These are phyloP conservation scores for Asbolus verrucosus DNA, from an alignment of 1,140 invertebrate genomes.

Conservation along the genomic window DNA sequence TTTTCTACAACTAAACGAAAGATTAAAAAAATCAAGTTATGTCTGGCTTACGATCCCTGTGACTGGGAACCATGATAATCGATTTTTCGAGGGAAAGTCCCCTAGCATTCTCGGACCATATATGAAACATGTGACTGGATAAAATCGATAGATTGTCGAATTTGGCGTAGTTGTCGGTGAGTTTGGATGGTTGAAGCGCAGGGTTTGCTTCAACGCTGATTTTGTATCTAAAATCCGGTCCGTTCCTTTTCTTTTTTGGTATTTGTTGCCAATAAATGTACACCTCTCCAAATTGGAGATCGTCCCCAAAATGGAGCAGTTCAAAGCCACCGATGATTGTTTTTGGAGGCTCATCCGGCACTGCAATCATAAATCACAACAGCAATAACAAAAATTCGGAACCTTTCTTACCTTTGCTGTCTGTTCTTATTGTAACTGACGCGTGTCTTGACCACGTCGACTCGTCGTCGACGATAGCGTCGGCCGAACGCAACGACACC, in stretches of 20 bases:
- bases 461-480: constrained; percentile 66
- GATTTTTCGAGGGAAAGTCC: constrained; percentile 71
- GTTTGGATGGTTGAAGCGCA: constrained; percentile 62
- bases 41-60: constrained; percentile 67
- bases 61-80: constrained; percentile 71
- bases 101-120: constrained; percentile 70
- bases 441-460: constrained; percentile 75
- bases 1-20: constrained; percentile 65
- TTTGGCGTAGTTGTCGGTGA: constrained; percentile 68
- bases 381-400: too few species aligned
- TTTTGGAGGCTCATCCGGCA: constrained; percentile 72
- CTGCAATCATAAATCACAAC: too few species aligned
- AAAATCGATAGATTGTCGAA: constrained; percentile 67
- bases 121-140: constrained; percentile 67
- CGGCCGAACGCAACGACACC: constrained; percentile 71
- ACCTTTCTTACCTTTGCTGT: constrained; percentile 69
- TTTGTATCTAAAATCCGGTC: constrained; percentile 68
- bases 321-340: constrained; percentile 75
- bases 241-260: constrained; percentile 71
- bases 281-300: constrained; percentile 66
- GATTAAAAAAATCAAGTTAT: constrained; percentile 22
- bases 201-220: constrained; percentile 64
- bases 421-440: constrained; percentile 70
- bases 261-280: constrained; percentile 80
- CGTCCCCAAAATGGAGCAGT: constrained; percentile 66